Evolutionary conservation across 2,113 vertebrate genomes (phyloP).

Genomic region (Oenanthe oenanthe): DNA sequence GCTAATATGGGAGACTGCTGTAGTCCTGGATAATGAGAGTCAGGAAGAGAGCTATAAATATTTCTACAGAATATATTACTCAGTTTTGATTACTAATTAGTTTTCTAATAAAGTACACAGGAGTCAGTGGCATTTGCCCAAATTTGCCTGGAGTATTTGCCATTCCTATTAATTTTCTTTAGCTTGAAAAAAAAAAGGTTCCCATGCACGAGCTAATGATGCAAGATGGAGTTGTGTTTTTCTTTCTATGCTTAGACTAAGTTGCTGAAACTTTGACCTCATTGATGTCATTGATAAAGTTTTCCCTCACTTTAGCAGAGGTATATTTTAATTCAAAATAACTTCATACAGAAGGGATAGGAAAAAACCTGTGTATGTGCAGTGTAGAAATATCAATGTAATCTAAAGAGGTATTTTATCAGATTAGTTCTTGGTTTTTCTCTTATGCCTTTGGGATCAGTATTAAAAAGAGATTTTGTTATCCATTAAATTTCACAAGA

Average conservation of each 20-base stretch:
- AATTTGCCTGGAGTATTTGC: conserved; percentile 4
- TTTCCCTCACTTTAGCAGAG: background rate
- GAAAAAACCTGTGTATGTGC: rapidly evolving
- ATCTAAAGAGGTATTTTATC: background rate
- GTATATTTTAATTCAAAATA: background rate
- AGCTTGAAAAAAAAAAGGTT: background rate
- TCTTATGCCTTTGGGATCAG: background rate
- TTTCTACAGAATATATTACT: background rate
- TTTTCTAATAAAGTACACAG: background rate
- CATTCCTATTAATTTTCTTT: background rate
- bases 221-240: background rate
- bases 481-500: background rate
- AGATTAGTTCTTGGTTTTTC: background rate
- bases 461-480: background rate
- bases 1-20: background rate
- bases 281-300: background rate
- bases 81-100: conserved; percentile 7
- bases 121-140: background rate
- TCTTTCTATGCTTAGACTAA: background rate
- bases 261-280: background rate
- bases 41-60: background rate
- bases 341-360: background rate
- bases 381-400: background rate
- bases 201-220: background rate
- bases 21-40: background rate